Base-by-base conservation (phyloP, 2,888 invertebrate genomes). In the Papilio demoleus region DNA sequence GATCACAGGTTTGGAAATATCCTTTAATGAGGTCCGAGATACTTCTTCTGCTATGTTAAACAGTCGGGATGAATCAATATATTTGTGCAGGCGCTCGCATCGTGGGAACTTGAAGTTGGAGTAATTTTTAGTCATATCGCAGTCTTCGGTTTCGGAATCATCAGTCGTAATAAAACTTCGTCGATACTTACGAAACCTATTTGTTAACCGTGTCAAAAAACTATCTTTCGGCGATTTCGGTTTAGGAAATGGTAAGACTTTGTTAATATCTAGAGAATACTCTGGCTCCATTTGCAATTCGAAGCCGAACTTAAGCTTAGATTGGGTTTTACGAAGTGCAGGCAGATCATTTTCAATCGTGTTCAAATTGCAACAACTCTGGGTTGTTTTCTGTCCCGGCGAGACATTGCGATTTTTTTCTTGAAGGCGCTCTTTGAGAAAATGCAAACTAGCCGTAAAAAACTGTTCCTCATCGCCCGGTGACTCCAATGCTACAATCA, bases 401-500 rank as follows among this genome's bases (percentile, higher is more conserved):
- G 71, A 38, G 14, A 40, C 17, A 40, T 62, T 72, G 65, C 73
- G 70, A 14, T 76, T 74, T 77, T 87, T 89, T 69, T 88, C 86
- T 74, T 84, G 78, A n/a, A 91, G 80, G 70, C 85, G 81, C 73
- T 83, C 84, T 63, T 77, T 82, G n/a, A 92, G 83, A 72, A 90
- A 91, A 67, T 87, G 80, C 11, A 90, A 77, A 75, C 90, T 90
- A n/a, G 90, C 90, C 24, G 85, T 82, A 70, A 84, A 90, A 72
- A 90, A 88, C 45, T 85, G 75, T 58, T 87, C 81, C 70, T 84
- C 81, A 75, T 90, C 84, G 40, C 85, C 83, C 2, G 74, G 70
- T 40, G 72, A 73, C 17, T 72, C 66, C 42, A 76, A 67, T 40
- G 73, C 72, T 40, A 56, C 59, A 42, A 77, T 72, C 70, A 75